Evolutionary conservation across 1,140 invertebrate genomes (phyloP), one percentile per base, ranked within the genome.

Genomic region (Nymphalis io): DNA sequence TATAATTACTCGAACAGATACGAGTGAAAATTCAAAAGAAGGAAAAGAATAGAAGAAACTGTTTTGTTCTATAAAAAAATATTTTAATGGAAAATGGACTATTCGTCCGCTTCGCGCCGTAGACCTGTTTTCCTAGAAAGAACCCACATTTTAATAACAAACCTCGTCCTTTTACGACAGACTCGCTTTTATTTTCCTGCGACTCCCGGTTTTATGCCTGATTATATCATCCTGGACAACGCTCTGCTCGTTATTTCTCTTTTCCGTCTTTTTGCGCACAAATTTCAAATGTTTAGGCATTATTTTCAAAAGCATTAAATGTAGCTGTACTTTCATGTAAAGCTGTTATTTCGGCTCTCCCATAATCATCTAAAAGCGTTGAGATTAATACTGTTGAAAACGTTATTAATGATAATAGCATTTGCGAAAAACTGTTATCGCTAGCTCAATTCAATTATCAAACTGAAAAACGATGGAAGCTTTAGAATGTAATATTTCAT

Each of bases 141-240:
- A 59, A 48, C 42, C 72, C 55, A 66, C 67, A 74, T 67, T 74
- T 74, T 74, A 74, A 74, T 74, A 74, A 74, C 63, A 66, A 74
- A 70, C 63, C 51, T 60, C 67, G 70, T 70, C 62, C 57, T 72
- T 72, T 72, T 69, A 72, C 70, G 70, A 75, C 66, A 58, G 61
- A 75, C 72, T 74, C 67, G 57, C 68, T 57, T 74, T 74, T 70
- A 70, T 74, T 70, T 70, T 63, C 46, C 42, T 10, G 46, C 51
- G 51, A 66, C 69, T 66, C 57, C 44, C 40, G 62, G 40, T 64
- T 75, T 70, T 72, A 75, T 69, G 59, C 62, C 60, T 64, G 73
- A 72, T 69, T 75, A 72, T 72, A 68, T 72, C 72, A 65, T 65
- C 23, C 64, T 62, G 65, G 69, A 68, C 71, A 72, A 68, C 39